Percentiles rank a stretch among this genome's conserved stretches.
Conservation (phyloP, 2,113 vertebrate genomes). For the Gallinago media region DNA sequence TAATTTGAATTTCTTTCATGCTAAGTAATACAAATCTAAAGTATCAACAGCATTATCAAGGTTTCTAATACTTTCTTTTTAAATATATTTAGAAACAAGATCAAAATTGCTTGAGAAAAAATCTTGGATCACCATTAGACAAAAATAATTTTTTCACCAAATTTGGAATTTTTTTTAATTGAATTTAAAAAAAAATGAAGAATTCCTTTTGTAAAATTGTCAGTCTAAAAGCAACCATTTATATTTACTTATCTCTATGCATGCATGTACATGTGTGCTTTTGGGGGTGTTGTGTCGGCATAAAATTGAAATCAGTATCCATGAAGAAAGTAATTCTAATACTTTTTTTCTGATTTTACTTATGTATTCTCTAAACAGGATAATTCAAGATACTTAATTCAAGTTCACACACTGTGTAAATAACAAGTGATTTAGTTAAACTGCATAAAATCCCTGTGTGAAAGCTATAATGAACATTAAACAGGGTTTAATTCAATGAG, state of each 20-base stretch:
- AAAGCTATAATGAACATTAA: slow-evolving; percentile 48
- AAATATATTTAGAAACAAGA: neutral
- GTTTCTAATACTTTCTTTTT: neutral
- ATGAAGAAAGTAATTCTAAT: neutral
- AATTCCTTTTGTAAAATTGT: neutral
- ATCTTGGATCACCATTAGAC: neutral
- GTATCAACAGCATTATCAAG: neutral
- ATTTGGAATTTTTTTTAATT: fast-evolving
- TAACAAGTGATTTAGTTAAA: slow-evolving; percentile 8
- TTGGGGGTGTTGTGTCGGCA: fast-evolving
- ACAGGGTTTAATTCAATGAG: slow-evolving; percentile 11
- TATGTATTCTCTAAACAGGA: neutral
- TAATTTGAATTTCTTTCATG: neutral
- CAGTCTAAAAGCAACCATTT: neutral
- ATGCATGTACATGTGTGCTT: fast-evolving
- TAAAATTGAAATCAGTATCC: neutral
- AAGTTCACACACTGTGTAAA: neutral
- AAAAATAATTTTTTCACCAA: neutral
- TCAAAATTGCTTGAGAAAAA: neutral
- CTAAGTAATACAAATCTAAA: neutral
- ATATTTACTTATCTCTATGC: neutral
- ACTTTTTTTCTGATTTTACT: neutral
- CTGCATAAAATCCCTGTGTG: neutral
- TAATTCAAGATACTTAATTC: neutral
- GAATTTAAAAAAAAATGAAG: neutral